Evolutionary conservation across 2,113 vertebrate genomes (phyloP).

Genomic region (Upupa epops): DNA sequence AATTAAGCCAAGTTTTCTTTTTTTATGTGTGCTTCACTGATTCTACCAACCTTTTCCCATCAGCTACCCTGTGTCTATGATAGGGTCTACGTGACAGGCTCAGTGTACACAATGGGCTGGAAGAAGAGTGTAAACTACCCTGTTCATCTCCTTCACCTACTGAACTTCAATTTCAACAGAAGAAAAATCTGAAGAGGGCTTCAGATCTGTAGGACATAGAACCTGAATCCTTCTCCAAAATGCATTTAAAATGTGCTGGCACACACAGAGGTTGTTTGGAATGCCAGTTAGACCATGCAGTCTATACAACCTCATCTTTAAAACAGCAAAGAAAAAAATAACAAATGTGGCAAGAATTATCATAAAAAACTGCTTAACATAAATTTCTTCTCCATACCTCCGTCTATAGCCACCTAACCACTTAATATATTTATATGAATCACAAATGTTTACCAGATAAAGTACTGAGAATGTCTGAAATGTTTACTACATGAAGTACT

Average conservation of each 20-base stretch:
- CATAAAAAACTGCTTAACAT: neutral
- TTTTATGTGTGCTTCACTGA: neutral
- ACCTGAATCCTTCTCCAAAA: neutral
- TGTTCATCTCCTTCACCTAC: neutral
- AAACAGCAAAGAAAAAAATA: neutral
- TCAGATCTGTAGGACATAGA: neutral
- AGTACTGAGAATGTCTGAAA: neutral
- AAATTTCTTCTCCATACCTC: neutral
- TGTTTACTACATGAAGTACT: neutral
- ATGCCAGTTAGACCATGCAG: neutral
- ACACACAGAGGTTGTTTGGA: neutral
- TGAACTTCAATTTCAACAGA: neutral
- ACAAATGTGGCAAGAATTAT: neutral
- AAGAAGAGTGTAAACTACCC: accelerated
- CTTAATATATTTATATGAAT: slow-evolving; percentile 5
- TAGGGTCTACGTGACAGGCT: neutral
- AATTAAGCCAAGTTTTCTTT: neutral
- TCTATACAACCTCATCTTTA: neutral
- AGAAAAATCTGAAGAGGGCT: neutral
- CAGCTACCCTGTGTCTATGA: neutral
- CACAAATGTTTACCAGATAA: neutral
- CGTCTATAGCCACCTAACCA: slow-evolving; percentile 24
- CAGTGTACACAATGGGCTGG: neutral
- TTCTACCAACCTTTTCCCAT: neutral
- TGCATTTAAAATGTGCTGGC: neutral